phyloP scores from a whole-genome alignment of 2,888 invertebrate species.

The Caenorhabditis sp. region DNA sequence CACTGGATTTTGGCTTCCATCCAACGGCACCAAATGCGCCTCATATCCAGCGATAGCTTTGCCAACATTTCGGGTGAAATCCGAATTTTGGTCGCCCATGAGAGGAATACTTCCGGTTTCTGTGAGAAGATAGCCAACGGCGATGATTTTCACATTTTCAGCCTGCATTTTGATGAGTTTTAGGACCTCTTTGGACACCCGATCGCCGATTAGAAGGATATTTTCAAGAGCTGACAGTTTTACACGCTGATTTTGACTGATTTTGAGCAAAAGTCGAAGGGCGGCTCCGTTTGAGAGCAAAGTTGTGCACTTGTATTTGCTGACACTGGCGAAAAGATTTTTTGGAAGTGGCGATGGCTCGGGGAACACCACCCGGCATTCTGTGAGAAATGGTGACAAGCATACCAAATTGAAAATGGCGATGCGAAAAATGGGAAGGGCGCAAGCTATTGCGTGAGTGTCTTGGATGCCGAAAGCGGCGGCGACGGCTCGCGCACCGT shows the following conservation, averaged over 20 bases:
- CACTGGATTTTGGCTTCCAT: constrained; percentile 70
- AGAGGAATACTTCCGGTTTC: constrained; percentile 67
- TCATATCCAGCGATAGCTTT: constrained; percentile 62
- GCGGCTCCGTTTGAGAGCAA: constrained; percentile 66
- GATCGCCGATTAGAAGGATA: constrained; percentile 63
- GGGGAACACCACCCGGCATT: constrained; percentile 64
- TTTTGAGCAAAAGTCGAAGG: constrained; percentile 61
- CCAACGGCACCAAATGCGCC: constrained; percentile 67
- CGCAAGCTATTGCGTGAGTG: constrained; percentile 64
- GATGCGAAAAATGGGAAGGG: constrained; percentile 68
- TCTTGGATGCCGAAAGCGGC: constrained; percentile 60
- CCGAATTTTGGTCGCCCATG: constrained; percentile 65
- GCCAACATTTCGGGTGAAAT: constrained; percentile 61
- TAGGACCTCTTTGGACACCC: constrained; percentile 62
- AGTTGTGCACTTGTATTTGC: constrained; percentile 57
- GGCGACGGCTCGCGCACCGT: constrained; percentile 62
- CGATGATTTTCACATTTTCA: constrained; percentile 64
- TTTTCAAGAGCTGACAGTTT: constrained; percentile 60
- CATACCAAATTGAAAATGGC: constrained; percentile 65
- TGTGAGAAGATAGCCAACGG: constrained; percentile 67
- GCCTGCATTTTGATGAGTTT: constrained; percentile 58
- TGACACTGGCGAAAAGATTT: constrained; percentile 61
- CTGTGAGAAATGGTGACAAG: constrained; percentile 64
- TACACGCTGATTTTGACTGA: constrained; percentile 55
- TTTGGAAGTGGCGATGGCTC: constrained; percentile 67